Base-by-base conservation (phyloP, 2,797 vertebrate species). In the Poecilia wingei region DNA sequence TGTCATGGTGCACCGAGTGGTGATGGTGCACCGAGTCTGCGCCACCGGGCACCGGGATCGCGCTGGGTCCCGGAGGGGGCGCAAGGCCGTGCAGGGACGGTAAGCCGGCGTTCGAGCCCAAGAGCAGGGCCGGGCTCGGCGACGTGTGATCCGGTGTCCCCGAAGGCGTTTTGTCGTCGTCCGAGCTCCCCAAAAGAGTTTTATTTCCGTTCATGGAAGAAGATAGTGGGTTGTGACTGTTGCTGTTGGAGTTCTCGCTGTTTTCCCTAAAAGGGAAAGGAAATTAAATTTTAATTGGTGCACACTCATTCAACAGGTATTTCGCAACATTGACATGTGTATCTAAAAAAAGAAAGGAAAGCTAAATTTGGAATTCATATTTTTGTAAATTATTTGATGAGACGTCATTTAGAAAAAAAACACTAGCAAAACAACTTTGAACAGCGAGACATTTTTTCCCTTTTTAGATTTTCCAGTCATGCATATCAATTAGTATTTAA, bases 161-260 rank as follows among this genome's bases (percentile, higher is more conserved):
- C 16, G 97, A 97, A 0, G 98, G 98, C 0, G 98, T 99, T 96
- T 99, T 99, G 93, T 99, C 98, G 83, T 99, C 98, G 92, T 99
- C 98, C 0, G 98, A 99, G 90, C 98, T 99, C 89, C 97, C 98
- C 93, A 99, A 95, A 92, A 99, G 97, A 88, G 97, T 97, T 96
- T 99, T 99, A 96, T 95, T 97, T 92, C 98, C 98, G 57, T 99
- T 99, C 96, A 99, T 96, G 77, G 98, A 98, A 53, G 98, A 97
- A 78, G 97, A 97, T 91, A 99, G 95, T 45, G 97, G 94, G 90
- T 98, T 99, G 96, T 99, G 98, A 93, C 96, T 97, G 93, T 97
- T 99, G 89, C 97, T 96, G 95, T 98, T 98, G 87, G 97, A 97
- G 96, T 99, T 99, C 94, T 99, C 98, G 90, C 97, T 99, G 96